Percentiles rank a stretch among this genome's conserved stretches.
Evolutionary conservation across 2,113 vertebrate species (phyloP).

Genomic region (Cyprinodon variegatus): DNA sequence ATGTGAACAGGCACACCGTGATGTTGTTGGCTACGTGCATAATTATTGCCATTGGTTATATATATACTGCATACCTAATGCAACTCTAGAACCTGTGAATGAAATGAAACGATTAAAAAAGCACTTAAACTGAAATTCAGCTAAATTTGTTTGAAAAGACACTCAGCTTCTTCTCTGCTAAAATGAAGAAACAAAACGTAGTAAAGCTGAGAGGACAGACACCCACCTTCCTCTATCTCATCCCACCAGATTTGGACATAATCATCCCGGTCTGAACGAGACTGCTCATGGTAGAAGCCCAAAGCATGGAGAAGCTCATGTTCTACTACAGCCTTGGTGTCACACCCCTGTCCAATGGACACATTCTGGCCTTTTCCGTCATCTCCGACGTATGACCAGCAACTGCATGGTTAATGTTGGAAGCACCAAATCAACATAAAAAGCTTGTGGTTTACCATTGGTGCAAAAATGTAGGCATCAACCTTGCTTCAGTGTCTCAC

Average conservation of each 20-base stretch:
- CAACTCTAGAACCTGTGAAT: too few relatives aligned
- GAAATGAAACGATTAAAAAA: too few relatives aligned
- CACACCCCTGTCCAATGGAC: constrained; percentile 87
- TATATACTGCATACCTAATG: too few relatives aligned
- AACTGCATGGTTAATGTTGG: constrained; percentile 69
- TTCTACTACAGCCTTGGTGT: constrained; percentile 86
- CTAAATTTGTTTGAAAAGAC: too few relatives aligned
- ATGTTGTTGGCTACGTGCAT: background rate
- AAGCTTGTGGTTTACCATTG: background rate
- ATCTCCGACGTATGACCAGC: constrained; percentile 91
- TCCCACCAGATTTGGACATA: constrained; percentile 91
- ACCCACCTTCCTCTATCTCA: constrained; percentile 84
- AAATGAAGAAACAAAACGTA: background rate
- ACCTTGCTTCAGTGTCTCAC: constrained; percentile 65
- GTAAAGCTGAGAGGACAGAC: too few relatives aligned
- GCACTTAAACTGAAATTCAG: too few relatives aligned
- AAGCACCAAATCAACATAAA: background rate
- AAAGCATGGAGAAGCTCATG: constrained; percentile 91
- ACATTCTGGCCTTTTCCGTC: constrained; percentile 83
- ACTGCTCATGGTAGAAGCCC: constrained; percentile 94
- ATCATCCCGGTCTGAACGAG: constrained; percentile 88
- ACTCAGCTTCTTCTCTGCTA: background rate
- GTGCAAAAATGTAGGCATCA: constrained; percentile 32
- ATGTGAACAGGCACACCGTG: too few relatives aligned
- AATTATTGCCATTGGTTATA: background rate